Percentiles rank a stretch among this genome's conserved stretches.
Conservation (phyloP, 2,113 vertebrate species). For the Rhodinocichla rosea region DNA sequence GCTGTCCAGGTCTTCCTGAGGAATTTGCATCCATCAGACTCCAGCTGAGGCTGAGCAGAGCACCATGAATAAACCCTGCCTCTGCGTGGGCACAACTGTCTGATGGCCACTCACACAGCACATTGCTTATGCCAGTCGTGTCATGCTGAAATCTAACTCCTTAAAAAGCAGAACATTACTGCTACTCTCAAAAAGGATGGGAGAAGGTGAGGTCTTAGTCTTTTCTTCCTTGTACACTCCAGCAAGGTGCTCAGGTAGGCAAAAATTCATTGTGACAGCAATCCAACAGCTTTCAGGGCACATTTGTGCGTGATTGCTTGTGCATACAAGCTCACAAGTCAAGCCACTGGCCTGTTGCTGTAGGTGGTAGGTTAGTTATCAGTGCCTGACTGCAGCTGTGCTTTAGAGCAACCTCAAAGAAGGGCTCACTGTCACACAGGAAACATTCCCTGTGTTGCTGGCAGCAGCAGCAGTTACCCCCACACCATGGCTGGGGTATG, state of each 20-base stretch:
- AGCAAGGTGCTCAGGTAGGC: neutral
- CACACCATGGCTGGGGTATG: fast-evolving
- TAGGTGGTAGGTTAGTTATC: neutral
- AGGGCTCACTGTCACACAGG: neutral
- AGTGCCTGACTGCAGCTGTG: neutral
- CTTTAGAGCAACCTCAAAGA: neutral
- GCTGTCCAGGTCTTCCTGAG: neutral
- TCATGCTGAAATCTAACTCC: neutral
- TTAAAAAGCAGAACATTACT: neutral
- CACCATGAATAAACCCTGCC: neutral
- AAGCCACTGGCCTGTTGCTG: neutral
- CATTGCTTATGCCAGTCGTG: fast-evolving
- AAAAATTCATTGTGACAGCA: neutral
- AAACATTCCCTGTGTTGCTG: neutral
- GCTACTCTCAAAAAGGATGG: neutral
- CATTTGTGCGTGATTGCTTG: neutral
- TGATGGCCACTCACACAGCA: neutral
- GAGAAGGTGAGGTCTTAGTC: neutral
- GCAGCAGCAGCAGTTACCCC: neutral
- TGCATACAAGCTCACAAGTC: neutral
- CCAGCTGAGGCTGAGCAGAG: neutral
- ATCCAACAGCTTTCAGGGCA: neutral
- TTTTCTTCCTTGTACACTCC: neutral
- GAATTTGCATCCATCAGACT: neutral
- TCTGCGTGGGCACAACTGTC: fast-evolving